Conservation (phyloP, 1,140 invertebrate genomes). For the Steinernema khuongi region DNA sequence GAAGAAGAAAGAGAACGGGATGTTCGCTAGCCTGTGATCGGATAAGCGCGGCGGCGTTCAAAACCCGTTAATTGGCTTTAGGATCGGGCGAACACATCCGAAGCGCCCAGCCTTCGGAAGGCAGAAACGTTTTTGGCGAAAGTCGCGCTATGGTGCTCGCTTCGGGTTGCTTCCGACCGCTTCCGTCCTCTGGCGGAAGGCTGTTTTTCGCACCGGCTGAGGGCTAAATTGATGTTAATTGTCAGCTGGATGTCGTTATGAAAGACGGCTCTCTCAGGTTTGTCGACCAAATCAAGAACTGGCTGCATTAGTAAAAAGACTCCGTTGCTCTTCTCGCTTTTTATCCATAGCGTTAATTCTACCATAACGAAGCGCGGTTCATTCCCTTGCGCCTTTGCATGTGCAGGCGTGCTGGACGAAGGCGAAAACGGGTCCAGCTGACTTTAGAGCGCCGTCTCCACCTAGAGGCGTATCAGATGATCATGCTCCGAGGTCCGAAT, state of each 20-base stretch:
- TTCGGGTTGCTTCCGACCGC: not conserved
- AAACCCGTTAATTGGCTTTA: conserved; percentile 11
- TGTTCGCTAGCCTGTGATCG: conserved; percentile 5
- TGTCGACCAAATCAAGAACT: too few species aligned
- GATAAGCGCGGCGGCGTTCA: conserved; percentile 14
- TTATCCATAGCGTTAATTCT: too few species aligned
- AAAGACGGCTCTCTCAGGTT: too few species aligned
- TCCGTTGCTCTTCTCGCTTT: too few species aligned
- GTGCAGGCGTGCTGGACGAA: not conserved
- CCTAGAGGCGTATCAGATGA: not conserved
- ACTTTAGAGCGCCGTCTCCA: not conserved
- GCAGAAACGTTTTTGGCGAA: conserved; percentile 13
- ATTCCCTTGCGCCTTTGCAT: not conserved
- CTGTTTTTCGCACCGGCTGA: too few species aligned
- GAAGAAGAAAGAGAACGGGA: not conserved
- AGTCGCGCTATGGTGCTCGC: not conserved
- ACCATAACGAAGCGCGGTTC: too few species aligned
- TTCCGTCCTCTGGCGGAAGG: not conserved
- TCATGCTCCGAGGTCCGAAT: not conserved
- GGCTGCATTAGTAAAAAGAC: too few species aligned
- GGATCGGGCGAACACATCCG: not conserved
- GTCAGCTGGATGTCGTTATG: too few species aligned
- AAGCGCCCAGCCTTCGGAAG: not conserved
- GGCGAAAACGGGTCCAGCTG: not conserved
- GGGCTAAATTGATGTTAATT: too few species aligned